Base-by-base conservation (phyloP, 2,888 invertebrate genomes). In the Epirrhoe tristata region DNA sequence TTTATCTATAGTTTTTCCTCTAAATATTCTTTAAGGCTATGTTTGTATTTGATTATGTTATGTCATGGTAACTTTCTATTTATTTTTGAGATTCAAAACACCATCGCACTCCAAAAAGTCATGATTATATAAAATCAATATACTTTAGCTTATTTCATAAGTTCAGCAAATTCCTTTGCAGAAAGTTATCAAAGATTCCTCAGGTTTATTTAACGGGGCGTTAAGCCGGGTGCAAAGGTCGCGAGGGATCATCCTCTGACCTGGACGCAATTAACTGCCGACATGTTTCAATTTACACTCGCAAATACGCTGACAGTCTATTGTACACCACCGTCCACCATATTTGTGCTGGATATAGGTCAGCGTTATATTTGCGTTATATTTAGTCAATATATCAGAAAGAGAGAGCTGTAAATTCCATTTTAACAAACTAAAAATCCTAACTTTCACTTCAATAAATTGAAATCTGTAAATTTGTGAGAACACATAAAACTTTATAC, bases 201-300 rank as follows among this genome's bases (percentile, higher is more conserved):
- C 59, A 71, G 67, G 67, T 70, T 72, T 74, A 74, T 72, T 68
- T 71, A 70, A 74, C 72, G 63, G 65, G 70, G 67, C 70, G 72
- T 74, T 72, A 71, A 72, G 69, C 68, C 74, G 70, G 72, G 69
- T 67, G 71, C 69, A 67, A 74, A 81, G 83, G 81, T 82, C 81
- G 74, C 76, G 77, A 74, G 77, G 84, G 85, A 87, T 88, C 81
- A 87, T 87, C 86, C 86, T 77, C 79, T 82, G 83, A 81, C 81
- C 83, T 87, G 87, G 86, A 88, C 87, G 87, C 91, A 91, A 90
- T 90, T 90, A 90, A 89, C 90, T 88, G 84, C 80, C 86, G 87
- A 90, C 90, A 90, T 90, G 89, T 89, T 90, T 91, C 91, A 92
- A 92, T 92, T 91, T 92, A 91, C 89, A 90, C 89, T 89, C 87